Evolutionary conservation across 2,797 vertebrate genomes (phyloP).

Genomic region (Graptemys geographica): DNA sequence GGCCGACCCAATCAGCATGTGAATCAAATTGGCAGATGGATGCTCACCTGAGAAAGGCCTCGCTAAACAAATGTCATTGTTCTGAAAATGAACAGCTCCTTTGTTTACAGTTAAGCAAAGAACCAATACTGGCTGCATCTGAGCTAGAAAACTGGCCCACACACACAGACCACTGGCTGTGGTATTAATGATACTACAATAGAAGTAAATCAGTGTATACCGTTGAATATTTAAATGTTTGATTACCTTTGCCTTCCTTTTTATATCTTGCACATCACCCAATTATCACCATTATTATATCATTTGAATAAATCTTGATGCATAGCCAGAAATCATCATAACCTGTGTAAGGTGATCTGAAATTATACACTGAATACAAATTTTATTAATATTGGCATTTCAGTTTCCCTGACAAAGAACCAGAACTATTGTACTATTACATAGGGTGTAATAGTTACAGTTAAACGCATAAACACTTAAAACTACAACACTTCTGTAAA

Average conservation of each 20-base stretch:
- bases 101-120: not conserved
- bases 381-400: not conserved
- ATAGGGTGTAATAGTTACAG: not conserved
- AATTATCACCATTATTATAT: not conserved
- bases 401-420: no score
- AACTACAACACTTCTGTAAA: not conserved
- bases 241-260: not conserved
- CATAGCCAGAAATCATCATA: not conserved
- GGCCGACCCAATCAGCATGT: not conserved
- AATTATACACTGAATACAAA: not conserved
- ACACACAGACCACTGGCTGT: not conserved
- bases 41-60: not conserved
- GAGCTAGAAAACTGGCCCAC: not conserved
- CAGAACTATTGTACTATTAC: not conserved
- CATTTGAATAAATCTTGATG: not conserved
- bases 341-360: not conserved
- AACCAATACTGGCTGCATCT: not conserved
- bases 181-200: not conserved
- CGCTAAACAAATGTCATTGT: not conserved
- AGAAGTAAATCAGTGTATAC: not conserved
- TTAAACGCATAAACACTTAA: not conserved
- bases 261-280: not conserved
- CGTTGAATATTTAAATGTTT: not conserved
- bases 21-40: not conserved
- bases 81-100: not conserved